These are phyloP conservation scores for Chironomus striatipennis DNA, from an alignment of 1,140 invertebrate genomes.

Conservation along the genomic window DNA sequence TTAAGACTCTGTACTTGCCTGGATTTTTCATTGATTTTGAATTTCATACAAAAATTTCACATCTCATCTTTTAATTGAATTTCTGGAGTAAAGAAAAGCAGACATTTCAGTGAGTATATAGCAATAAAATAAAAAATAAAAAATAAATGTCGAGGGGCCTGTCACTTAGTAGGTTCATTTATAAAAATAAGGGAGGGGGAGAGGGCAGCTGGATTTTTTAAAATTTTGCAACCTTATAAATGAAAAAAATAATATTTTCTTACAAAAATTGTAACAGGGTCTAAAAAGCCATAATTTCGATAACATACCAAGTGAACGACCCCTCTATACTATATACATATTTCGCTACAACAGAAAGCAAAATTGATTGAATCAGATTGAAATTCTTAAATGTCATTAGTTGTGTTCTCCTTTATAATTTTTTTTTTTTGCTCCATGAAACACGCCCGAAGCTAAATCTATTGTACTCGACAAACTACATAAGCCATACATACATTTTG, in stretches of 20 bases:
- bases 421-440: neutral
- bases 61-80: neutral
- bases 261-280: too few species aligned
- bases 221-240: too few species aligned
- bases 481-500: neutral
- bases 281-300: too few species aligned
- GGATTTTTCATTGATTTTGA: too few species aligned
- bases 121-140: neutral
- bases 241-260: too few species aligned
- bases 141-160: neutral
- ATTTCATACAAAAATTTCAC: too few species aligned
- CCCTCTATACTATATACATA: neutral
- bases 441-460: conserved; percentile 20
- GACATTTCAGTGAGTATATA: conserved; percentile 6
- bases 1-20: neutral
- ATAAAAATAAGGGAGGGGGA: too few species aligned
- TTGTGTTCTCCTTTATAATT: conserved; percentile 20
- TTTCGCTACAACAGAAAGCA: neutral
- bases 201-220: too few species aligned
- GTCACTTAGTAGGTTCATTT: too few species aligned
- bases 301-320: too few species aligned
- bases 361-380: conserved; percentile 19
- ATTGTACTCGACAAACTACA: conserved; percentile 10
- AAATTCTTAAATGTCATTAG: conserved; percentile 24
- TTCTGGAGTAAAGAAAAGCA: neutral